A percentile compares a stretch with the other conserved stretches of the same genome.
These are phyloP conservation scores for Troides aeacus DNA, from an alignment of 2,888 invertebrate species.

Conservation along the genomic window DNA sequence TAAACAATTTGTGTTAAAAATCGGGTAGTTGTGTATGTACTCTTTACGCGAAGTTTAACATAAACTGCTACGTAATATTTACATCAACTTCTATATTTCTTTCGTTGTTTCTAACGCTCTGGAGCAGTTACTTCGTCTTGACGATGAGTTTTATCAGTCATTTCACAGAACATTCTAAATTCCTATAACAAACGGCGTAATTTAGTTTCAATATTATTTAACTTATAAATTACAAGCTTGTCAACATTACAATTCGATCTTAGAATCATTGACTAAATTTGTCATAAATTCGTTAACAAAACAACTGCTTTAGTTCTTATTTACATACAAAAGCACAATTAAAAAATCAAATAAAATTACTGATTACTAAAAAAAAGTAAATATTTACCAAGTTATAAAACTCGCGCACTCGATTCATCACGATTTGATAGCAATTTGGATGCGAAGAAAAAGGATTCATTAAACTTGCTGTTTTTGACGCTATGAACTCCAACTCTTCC, in stretches of 20 bases:
- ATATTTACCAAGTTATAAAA: constrained; percentile 41
- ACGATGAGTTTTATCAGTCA: constrained; percentile 41
- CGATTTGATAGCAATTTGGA: constrained; percentile 32
- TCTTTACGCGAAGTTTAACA: neutral
- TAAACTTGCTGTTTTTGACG: constrained; percentile 33
- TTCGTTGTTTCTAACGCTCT: constrained; percentile 39
- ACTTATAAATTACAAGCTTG: neutral
- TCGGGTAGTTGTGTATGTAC: neutral
- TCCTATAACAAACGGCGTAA: neutral
- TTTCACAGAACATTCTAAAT: neutral
- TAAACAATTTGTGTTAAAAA: neutral
- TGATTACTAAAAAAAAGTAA: neutral
- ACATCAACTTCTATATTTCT: neutral
- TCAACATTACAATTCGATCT: too few species aligned
- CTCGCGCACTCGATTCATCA: constrained; percentile 40
- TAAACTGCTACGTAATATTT: neutral
- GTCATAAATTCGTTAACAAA: too few species aligned
- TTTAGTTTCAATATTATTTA: neutral
- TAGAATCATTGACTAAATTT: too few species aligned
- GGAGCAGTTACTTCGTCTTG: constrained; percentile 52
- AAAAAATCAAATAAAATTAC: neutral
- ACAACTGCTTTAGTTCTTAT: neutral
- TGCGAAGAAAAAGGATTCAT: constrained; percentile 29
- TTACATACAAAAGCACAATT: neutral
- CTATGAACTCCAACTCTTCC: constrained; percentile 38